Base-by-base conservation (phyloP, 2,888 invertebrate genomes). In the Penaeus monodon region DNA sequence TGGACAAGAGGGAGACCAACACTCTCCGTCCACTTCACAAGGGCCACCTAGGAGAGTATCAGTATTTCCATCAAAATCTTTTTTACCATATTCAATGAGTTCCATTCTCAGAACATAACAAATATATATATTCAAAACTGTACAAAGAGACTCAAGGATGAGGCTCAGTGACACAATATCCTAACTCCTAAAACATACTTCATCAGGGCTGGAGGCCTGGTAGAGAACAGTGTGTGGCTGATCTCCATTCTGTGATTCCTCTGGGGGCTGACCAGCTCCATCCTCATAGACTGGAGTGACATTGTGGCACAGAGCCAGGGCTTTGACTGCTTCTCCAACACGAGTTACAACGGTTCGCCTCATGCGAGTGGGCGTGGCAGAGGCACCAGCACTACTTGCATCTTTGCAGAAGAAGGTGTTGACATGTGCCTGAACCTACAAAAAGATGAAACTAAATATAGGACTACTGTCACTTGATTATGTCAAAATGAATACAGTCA, bases 261-360 rank as follows among this genome's bases (percentile, higher is more conserved):
- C 84, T 33, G 33, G 38, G 38, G 85, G 63, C 3, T 79, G 44
- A 65, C 84, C 86, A 20, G 76, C 85, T 29, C 92, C 88, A 4
- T 84, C 84, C 74, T 99, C 99, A 91, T 96, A 97, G 3, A 98
- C 97, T 0, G 99, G 99, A 0, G 99, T 99, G 20, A 99, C 99
- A 93, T 99, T 99, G 92, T 99, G 99, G 92, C 99, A 99, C 66
- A 99, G 93, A 0, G 99, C 98, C 81, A 99, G 93, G 0, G 99
- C 99, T 91, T 97, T 96, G 57, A 99, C 97, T 0, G 97, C 97
- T 91, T 97, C 97, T 93, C 96, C 96, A 88, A 98, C 96, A 84
- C 97, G 94, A 89, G 95, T 94, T 29, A 89, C 81, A 27, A 90
- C 88, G 24, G 90, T 90, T n/a, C 89, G 81, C 12, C 90, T 89